These are phyloP conservation scores for Catocala sponsa DNA, from an alignment of 2,888 invertebrate genomes.

Conservation along the genomic window DNA sequence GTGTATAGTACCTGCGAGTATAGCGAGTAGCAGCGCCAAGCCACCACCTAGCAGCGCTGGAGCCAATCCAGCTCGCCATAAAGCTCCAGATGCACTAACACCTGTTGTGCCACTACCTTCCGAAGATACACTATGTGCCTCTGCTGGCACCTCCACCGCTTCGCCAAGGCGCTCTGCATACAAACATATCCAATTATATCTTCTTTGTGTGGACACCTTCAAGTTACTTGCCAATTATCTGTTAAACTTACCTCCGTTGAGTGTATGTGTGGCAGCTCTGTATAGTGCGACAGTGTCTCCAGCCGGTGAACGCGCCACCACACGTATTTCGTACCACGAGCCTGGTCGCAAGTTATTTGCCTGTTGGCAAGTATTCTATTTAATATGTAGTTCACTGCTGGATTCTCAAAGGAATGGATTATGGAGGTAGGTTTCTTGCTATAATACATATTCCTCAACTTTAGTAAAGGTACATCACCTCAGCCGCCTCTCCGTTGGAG, in stretches of 20 bases:
- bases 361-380: conserved; percentile 43
- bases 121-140: conserved; percentile 36
- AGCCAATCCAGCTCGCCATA: conserved; percentile 53
- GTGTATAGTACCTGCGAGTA: conserved; percentile 42
- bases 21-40: conserved; percentile 56
- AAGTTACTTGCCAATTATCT: too few relatives aligned
- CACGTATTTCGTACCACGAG: conserved; percentile 88
- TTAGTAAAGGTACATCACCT: conserved; percentile 48
- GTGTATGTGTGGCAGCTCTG: conserved; percentile 85
- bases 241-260: conserved; percentile 77
- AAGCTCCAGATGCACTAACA: conserved; percentile 28
- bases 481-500: conserved; percentile 62
- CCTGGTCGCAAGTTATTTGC: conserved; percentile 84
- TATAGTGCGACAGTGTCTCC: conserved; percentile 86
- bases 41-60: conserved; percentile 60
- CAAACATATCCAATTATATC: not conserved
- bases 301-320: conserved; percentile 85
- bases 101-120: conserved; percentile 40
- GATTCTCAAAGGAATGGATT: too few relatives aligned
- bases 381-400: too few relatives aligned
- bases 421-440: too few relatives aligned
- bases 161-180: conserved; percentile 68
- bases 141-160: conserved; percentile 58
- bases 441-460: too few relatives aligned
- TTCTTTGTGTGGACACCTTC: too few relatives aligned